Evolutionary conservation across 1,140 invertebrate genomes (phyloP), one percentile per base, ranked within the genome.

Genomic region (Cataglyphis hispanica): DNA sequence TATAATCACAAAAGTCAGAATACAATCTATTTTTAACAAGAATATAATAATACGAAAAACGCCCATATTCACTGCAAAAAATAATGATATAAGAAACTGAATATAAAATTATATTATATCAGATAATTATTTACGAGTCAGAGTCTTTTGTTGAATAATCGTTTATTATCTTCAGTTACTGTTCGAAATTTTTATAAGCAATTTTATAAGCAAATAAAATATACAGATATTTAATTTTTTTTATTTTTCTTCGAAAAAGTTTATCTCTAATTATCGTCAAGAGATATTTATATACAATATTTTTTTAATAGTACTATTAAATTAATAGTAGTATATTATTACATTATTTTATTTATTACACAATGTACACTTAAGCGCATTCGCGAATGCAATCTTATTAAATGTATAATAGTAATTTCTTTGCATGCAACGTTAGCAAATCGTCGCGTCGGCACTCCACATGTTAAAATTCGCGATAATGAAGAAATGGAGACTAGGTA

Each of bases 401-500:
- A 27, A 43, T 69, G 6, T 25, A 22, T 50, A 11, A 31, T 70
- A 31, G n/a, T 25, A 31, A 37, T 27, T 16, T 53, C 34, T 19
- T 22, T 50, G 25, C 13, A 31, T 46, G 76, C 61, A 66, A 40
- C 66, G 50, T 67, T 34, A 25, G n/a, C 61, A 27, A 50, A 46
- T 67, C 37, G 27, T 27, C 56, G 56, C 27, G n/a, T n/a, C 25
- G 75, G 61, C 76, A 78, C 61, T 78, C 61, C 19, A 63, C 61
- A 40, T 66, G 76, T 78, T 66, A 66, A 50, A 50, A 77, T 77
- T 46, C 25, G 75, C 60, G 40, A 64, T 2, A 40, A 77, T 37
- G 61, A 22, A 25, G 19, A 40, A 81, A 70, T 27, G 75, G 43
- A 80, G 46, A 80, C 34, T 70, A 80, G 64, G 66, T 81, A 25